Base-by-base conservation (phyloP, 2,888 invertebrate genomes). In the Drosophila falleni region DNA sequence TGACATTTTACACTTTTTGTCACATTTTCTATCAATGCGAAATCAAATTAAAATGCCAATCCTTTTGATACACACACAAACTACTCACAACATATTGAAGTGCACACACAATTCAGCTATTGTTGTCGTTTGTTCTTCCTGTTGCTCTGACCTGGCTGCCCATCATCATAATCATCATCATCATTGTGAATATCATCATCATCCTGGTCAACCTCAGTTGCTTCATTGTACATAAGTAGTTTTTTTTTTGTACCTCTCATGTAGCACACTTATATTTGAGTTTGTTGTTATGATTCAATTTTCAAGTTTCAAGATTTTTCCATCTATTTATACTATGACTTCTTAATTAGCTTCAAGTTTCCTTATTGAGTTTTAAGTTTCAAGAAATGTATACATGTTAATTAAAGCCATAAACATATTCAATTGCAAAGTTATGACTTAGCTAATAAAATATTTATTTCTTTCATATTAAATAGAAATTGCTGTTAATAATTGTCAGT, bases 1-100 rank as follows among this genome's bases (percentile, higher is more conserved):
- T 66, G 58, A 77, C 53, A 59, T 61, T 70, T 76, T 15, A 35
- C 35, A 44, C 23, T 23, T n/a, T 33, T n/a, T 35, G 9, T 37
- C 11, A 31, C 33, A 19, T 79, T 50, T 73, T 72, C 71, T 71
- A 71, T 81, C 82, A 77, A 67, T 78, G 58, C 31, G 58, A 81
- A 84, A 81, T 89, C 85, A 89, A 88, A 87, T 87, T 88, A 89
- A 89, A 88, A 73, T 81, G 74, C 75, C 81, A 87, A 84, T 84
- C 69, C 89, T 74, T 81, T 70, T 58, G 63, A 60, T 41, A 68
- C 65, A 73, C 62, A 68, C 53, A 54, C 10, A 46, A 42, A 35
- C 29, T 33, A 50, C 19, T 35, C 19, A 33, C 13, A 50, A 50
- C 33, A 35, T 55, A 54, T 35, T 50, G 33, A 33, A 50, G 42